Conservation (phyloP, 35 echinoderm and acorn worm genomes). For the Diadema setosum region DNA sequence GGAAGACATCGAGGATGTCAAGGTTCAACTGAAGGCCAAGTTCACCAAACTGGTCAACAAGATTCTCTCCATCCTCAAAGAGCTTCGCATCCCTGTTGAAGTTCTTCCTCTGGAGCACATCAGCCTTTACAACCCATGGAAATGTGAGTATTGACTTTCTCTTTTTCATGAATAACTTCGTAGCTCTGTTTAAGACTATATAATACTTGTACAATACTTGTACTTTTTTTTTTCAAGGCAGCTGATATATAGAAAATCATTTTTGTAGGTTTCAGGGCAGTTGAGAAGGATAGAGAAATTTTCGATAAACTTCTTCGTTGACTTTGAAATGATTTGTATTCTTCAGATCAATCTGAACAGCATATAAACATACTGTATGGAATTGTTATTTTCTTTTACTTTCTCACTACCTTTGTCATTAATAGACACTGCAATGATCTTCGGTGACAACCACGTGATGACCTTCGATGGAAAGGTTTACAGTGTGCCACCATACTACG, state of each 20-base stretch:
- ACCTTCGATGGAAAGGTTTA: slow-evolving; percentile 83
- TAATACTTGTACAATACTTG: too few relatives aligned
- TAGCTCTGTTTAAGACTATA: too few relatives aligned
- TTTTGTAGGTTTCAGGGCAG: not conserved
- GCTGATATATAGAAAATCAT: not conserved
- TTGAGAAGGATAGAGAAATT: not conserved
- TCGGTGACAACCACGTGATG: slow-evolving; percentile 58
- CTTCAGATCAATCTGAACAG: not conserved
- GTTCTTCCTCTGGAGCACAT: not conserved
- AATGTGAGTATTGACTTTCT: not conserved
- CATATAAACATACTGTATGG: not conserved
- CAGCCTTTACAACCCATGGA: not conserved
- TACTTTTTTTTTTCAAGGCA: not conserved
- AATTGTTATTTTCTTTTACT: not conserved
- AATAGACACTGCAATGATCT: slow-evolving; percentile 73
- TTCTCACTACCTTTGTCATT: slow-evolving; percentile 16
- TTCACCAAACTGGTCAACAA: not conserved
- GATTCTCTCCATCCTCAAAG: not conserved
- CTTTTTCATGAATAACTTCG: not conserved
- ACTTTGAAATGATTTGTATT: not conserved
- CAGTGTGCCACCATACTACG: slow-evolving; percentile 53
- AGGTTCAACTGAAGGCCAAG: not conserved
- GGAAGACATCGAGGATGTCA: not conserved
- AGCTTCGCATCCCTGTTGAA: not conserved
- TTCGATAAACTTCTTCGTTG: not conserved